A percentile compares a stretch with the other conserved stretches of the same genome.
Evolutionary conservation across 2,797 vertebrate genomes (phyloP).

Genomic region (Ctenopoma kingsleyae): DNA sequence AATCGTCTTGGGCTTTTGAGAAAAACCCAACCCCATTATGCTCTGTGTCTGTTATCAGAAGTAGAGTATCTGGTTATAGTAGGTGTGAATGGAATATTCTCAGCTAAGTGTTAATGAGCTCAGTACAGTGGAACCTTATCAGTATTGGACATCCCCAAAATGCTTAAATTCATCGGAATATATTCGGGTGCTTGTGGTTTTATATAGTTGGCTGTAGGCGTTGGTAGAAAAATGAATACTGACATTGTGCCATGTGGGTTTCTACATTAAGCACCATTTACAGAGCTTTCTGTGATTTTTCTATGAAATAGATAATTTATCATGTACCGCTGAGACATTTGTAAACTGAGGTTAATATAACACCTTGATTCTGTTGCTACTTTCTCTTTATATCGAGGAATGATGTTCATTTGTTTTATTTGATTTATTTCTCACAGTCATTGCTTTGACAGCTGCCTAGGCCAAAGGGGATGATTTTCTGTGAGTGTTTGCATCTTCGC

Average conservation of each 20-base stretch:
- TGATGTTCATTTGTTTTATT: slow-evolving; percentile 57
- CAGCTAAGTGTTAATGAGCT: slow-evolving; percentile 37
- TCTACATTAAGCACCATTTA: slow-evolving; percentile 49
- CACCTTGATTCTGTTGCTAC: slow-evolving; percentile 57
- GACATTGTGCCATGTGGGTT: slow-evolving; percentile 56
- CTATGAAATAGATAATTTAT: slow-evolving; percentile 60
- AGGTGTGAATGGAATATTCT: slow-evolving; percentile 20
- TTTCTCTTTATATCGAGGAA: slow-evolving; percentile 59
- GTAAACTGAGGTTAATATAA: slow-evolving; percentile 62
- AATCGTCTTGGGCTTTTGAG: slow-evolving; percentile 11
- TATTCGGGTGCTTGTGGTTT: slow-evolving; percentile 45
- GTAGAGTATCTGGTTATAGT: slow-evolving; percentile 23
- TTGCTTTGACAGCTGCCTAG: slow-evolving; percentile 81
- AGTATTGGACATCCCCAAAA: slow-evolving; percentile 58
- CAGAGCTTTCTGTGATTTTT: slow-evolving; percentile 65
- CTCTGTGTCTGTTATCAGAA: slow-evolving; percentile 25
- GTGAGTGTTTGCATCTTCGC: slow-evolving; percentile 79
- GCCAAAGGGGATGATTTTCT: slow-evolving; percentile 79
- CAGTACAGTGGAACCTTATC: slow-evolving; percentile 45
- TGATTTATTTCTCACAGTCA: slow-evolving; percentile 53
- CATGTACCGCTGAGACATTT: slow-evolving; percentile 64
- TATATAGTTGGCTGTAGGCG: slow-evolving; percentile 35
- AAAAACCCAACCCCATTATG: slow-evolving; percentile 18
- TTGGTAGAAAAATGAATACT: slow-evolving; percentile 30
- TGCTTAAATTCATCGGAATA: slow-evolving; percentile 21